These are phyloP conservation scores for Camponotus vicinus DNA, from an alignment of 1,140 invertebrate species.

Conservation along the genomic window DNA sequence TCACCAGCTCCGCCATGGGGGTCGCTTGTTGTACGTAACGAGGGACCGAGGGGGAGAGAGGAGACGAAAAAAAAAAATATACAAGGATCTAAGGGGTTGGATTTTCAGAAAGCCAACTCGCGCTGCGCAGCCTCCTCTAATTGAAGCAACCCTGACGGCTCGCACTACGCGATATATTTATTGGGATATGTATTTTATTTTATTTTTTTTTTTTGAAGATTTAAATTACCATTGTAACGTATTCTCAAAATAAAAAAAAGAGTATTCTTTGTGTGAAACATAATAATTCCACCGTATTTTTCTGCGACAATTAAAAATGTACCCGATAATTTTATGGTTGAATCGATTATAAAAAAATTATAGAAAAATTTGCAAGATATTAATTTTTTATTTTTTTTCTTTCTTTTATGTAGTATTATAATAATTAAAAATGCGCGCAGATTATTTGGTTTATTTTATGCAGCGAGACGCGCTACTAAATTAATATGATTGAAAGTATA, in stretches of 20 bases:
- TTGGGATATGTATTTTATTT: not conserved
- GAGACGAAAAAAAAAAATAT: conserved; percentile 8
- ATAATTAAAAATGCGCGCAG: not conserved
- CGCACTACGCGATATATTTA: conserved; percentile 10
- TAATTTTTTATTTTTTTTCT: conserved; percentile 10
- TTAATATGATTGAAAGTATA: conserved; percentile 51
- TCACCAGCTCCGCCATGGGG: conserved; percentile 60
- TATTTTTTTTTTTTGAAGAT: too few relatives aligned
- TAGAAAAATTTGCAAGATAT: not conserved
- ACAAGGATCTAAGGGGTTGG: conserved; percentile 35
- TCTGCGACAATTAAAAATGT: conserved; percentile 3
- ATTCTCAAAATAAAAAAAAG: not conserved
- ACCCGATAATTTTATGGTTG: not conserved
- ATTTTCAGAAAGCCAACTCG: conserved; percentile 29
- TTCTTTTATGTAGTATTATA: not conserved
- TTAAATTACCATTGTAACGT: conserved; percentile 41
- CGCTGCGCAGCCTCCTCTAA: conserved; percentile 28
- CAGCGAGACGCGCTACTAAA: conserved; percentile 12
- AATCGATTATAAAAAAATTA: not conserved
- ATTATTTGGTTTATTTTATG: not conserved
- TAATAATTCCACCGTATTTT: not conserved
- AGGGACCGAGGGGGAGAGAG: not conserved
- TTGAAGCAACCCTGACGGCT: conserved; percentile 8
- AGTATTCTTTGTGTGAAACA: not conserved
- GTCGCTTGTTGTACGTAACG: conserved; percentile 30